Base-by-base conservation (phyloP, 1,140 invertebrate genomes). In the Sesamia nonagrioides region DNA sequence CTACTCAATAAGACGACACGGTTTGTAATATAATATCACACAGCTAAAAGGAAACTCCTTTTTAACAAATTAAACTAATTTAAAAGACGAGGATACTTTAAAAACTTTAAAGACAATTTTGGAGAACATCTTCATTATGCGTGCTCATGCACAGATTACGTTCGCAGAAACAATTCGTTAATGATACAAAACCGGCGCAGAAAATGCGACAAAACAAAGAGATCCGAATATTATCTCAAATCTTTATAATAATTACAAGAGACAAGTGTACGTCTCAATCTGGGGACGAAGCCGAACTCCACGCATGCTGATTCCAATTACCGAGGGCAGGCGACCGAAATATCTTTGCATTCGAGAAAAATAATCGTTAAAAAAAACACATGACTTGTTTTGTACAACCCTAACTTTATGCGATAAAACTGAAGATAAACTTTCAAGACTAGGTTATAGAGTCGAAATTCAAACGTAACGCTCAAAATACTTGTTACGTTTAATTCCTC, bases 241-340 rank as follows among this genome's bases (percentile, higher is more conserved):
- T 93, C 91, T 92, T 93, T 90, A 92, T 92, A 94, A 93, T 94
- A 94, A 94, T 94, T 93, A 92, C 89, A 86, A 88, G 75, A 66
- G 88, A 89, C 88, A 75, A 75, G 81, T 81, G 86, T 83, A 94
- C 88, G 86, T 89, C 92, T 94, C 91, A 93, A 94, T 94, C 86
- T 35, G 56, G 37, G 45, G 42, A 72, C 45, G 60, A 82, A 69
- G 66, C 45, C 74, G 48, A 63, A 35, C 37, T 48, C 56, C 56
- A 75, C 73, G 73, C 73, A 61, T 75, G 73, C 88, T 83, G 87
- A 89, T 89, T 88, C 92, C 91, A 94, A 94, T 94, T 94, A 92
- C 86, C 82, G 87, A 63, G 73, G 40, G 73, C 58, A 63, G 75
- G 79, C 79, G 77, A 91, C 88, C 83, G 86, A 92, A 91, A 93